phyloP scores from a whole-genome alignment of 2,888 invertebrate species.

The Sarcophaga carnaria region DNA sequence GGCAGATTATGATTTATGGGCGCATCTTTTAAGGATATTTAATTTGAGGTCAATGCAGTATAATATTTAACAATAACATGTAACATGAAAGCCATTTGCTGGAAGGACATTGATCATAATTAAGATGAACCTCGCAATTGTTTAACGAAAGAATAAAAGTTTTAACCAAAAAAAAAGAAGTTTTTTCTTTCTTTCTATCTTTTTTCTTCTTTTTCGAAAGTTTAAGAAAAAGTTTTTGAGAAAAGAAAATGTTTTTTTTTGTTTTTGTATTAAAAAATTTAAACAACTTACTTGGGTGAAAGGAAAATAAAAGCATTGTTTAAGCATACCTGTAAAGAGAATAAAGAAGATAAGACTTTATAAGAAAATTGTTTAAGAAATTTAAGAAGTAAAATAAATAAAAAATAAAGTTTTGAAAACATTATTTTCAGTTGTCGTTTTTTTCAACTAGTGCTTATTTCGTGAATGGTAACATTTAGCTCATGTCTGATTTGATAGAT shows the following conservation, averaged over 20 bases:
- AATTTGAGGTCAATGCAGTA: constrained; percentile 23
- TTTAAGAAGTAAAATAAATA: neutral
- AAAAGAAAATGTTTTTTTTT: neutral
- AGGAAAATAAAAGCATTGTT: neutral
- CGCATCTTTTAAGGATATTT: constrained; percentile 14
- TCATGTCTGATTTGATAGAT: too few relatives aligned
- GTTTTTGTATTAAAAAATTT: neutral
- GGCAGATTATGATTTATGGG: constrained; percentile 54
- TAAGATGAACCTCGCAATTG: neutral
- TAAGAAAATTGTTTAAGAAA: neutral
- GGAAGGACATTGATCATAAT: neutral
- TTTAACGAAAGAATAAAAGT: neutral
- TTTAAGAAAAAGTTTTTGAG: neutral
- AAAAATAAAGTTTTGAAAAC: neutral
- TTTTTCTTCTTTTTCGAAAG: too few relatives aligned
- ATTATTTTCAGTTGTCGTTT: too few relatives aligned
- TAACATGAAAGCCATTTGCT: neutral
- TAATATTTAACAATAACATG: constrained; percentile 20
- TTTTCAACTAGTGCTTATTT: too few relatives aligned
- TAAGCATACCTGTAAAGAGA: neutral
- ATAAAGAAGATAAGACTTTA: neutral
- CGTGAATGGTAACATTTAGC: too few relatives aligned
- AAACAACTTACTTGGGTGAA: neutral
- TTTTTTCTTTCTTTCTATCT: neutral
- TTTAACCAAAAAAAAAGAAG: neutral